Base-by-base conservation (phyloP, 2,888 invertebrate species). In the Leptinotarsa juncta region DNA sequence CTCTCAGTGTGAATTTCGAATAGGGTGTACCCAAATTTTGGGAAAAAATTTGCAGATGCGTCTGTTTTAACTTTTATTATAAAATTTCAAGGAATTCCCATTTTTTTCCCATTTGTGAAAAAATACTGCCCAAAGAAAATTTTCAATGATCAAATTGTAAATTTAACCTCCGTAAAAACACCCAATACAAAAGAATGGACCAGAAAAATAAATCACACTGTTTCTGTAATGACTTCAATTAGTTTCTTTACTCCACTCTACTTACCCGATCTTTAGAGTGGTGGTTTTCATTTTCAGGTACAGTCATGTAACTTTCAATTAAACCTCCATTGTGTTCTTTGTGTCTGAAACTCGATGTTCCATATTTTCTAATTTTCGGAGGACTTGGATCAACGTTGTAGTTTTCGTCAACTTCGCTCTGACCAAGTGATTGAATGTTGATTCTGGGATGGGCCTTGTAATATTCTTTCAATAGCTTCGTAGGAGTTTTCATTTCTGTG, bases 311-410 rank as follows among this genome's bases (percentile, higher is more conserved):
- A 75, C 85, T 84, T 74, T 85, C 85, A 26, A 85, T 82, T 26
- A 85, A 81, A 18, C 84, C 85, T 73, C 82, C 79, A 66, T 83
- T 82, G 67, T 83, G 80, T 57, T 85, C 85, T 80, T 87, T 88
- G 71, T 88, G 87, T 51, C 87, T 80, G 78, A 88, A 88, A 81
- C 80, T 86, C 0, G 83, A 82, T n/a, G 77, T 79, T 20, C 84
- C 83, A 77, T 84, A 85, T 81, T 85, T 85, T 70, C 80, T 81
- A n/a, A 84, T 81, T 15, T 77, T 80, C 32, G 83, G 82, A n/a
- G 80, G 81, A 26, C 74, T 77, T 1, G 81, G 67, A 73, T 82
- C 82, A 12, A 78, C 81, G 69, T 77, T 80, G 53, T 82, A 83
- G 65, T 74, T 79, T 77, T 85, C 84, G n/a, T 81, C 79, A 16